Base-by-base conservation (phyloP, 2,113 vertebrate genomes). In the Myiagra hebetior region DNA sequence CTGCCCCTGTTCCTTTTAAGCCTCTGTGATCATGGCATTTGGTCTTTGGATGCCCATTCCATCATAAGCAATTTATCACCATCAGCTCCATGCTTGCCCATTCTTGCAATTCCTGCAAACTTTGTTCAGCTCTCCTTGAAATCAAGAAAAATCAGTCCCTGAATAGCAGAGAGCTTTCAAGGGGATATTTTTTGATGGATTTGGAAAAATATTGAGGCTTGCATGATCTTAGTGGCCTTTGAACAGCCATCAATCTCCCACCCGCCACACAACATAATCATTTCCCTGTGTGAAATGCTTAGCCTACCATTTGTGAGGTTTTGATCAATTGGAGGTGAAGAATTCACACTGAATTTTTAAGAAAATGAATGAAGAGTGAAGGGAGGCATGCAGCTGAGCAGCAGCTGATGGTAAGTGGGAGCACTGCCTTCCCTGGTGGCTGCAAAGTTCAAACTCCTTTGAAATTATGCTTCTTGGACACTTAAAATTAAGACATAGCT, bases 281-380 rank as follows among this genome's bases (percentile, higher is more conserved):
- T 92, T 94, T 93, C 31, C 27, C 37, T 86, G 24, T 55, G 44
- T 89, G 83, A 89, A 93, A 91, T 73, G 50, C 67, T 91, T 93
- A 89, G 52, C 35, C 68, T 64, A 81, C 60, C 17, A 1, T 65
- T 88, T 70, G 31, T 27, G 56, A 91, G 35, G 31, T n/a, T 90
- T 96, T 67, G 84, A 83, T 83, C 62, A 91, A 85, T 50, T 52
- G 65, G 86, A 67, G 18, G 24, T 56, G 79, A 93, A 64, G 31
- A 5, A 46, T 64, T 84, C 65, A 23, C 23, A 26, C 4, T 42
- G 63, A 62, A 41, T 85, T 82, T 81, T 84, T 16, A 7, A 56
- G 57, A 31, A 68, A 91, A 78, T 63, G 5, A 83, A 75, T 68
- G 39, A 83, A 88, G 46, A 80, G 7, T 37, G 57, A 90, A 69